Evolutionary conservation across 2,888 invertebrate species (phyloP).

Genomic region (Hetaerina titia): DNA sequence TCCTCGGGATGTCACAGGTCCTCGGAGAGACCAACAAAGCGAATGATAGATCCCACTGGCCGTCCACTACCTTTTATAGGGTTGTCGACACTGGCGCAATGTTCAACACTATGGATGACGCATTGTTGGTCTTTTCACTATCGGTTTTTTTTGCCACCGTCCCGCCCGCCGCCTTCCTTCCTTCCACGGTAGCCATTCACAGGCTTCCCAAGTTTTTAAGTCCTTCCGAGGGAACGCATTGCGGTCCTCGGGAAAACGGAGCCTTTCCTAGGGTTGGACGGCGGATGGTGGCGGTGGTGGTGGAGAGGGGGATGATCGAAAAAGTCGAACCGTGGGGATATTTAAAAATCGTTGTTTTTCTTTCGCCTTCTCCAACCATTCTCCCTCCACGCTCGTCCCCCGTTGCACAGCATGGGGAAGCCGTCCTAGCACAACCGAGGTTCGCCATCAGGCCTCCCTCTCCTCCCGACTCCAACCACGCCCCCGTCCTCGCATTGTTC

Average conservation of each 20-base stretch:
- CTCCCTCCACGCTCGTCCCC: background rate
- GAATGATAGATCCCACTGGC: background rate
- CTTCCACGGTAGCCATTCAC: background rate
- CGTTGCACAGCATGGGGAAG: background rate
- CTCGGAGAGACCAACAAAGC: background rate
- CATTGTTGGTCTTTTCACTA: background rate
- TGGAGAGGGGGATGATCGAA: background rate
- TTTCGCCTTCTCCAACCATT: background rate
- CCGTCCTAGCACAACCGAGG: conserved; percentile 20
- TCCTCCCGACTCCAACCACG: background rate
- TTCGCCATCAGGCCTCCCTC: background rate
- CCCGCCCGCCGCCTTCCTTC: background rate
- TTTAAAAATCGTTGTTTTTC: background rate
- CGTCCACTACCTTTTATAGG: conserved; percentile 19
- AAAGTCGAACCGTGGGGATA: background rate
- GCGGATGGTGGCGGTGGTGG: background rate
- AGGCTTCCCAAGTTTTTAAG: background rate
- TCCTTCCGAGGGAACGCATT: background rate
- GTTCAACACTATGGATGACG: background rate
- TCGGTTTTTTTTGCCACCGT: background rate
- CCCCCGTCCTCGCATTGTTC: conserved; percentile 18
- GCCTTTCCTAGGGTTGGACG: conserved; percentile 9
- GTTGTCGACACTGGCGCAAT: background rate
- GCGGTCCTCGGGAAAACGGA: background rate
- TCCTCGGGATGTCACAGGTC: conserved; percentile 5